Conservation (phyloP, 2,113 vertebrate genomes). For the Clarias gariepinus region DNA sequence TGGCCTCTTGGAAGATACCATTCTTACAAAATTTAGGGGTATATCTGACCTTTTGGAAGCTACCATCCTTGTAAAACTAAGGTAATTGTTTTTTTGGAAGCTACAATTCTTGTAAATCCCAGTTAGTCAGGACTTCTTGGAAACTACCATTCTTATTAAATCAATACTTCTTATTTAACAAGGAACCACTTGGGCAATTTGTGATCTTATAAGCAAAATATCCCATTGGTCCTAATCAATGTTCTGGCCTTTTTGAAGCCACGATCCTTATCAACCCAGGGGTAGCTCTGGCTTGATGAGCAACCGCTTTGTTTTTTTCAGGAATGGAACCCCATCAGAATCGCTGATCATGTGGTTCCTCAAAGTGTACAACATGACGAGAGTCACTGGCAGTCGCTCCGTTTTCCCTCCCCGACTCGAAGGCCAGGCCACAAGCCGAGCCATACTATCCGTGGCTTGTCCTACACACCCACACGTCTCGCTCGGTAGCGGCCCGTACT, state of each 20-base stretch:
- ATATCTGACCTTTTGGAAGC: too few species aligned
- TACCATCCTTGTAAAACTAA: too few species aligned
- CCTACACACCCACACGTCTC: background rate
- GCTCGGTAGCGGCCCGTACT: background rate
- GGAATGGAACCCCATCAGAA: background rate
- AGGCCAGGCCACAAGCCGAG: background rate
- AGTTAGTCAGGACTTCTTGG: too few species aligned
- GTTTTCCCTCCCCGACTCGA: background rate
- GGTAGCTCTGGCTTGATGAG: background rate
- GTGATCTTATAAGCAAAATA: background rate
- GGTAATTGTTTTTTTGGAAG: too few species aligned
- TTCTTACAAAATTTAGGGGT: too few species aligned
- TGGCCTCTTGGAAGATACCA: too few species aligned
- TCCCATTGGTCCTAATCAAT: too few species aligned
- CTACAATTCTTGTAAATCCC: background rate
- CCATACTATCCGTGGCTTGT: background rate
- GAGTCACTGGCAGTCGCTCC: background rate
- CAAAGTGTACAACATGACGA: background rate
- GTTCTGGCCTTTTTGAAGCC: background rate
- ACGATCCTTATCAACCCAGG: background rate
- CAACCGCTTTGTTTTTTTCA: background rate
- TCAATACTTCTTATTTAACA: background rate
- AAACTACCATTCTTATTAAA: background rate
- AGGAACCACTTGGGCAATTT: background rate
- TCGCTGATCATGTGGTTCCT: background rate